Evolutionary conservation across 2,888 invertebrate species (phyloP), one percentile per base, ranked within the genome.

Genomic region (Hylaea fasciaria): DNA sequence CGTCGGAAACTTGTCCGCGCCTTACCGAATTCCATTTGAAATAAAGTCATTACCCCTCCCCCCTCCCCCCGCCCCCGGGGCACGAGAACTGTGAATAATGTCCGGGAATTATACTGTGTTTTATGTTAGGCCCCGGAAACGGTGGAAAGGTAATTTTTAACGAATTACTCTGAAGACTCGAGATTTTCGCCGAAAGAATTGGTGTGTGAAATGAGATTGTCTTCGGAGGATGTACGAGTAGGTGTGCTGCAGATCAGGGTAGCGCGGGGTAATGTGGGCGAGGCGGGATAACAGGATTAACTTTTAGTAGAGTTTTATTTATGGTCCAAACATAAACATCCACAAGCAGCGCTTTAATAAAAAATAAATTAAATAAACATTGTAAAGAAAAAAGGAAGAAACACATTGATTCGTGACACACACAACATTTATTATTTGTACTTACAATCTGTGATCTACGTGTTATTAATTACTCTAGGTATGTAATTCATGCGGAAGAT

Each of bases 121-220:
- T 84, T 84, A 85, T 84, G 83, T 79, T 74, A 71, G 70, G 67
- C 70, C 70, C 70, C 62, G 66, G 60, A 56, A 54, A 62, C 61
- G 58, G 57, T 66, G 55, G 62, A 69, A 69, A 73, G 73, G 76
- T 69, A 77, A 76, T 80, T 79, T 81, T 83, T 82, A 83, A 81
- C 81, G 82, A 85, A 83, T 83, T 81, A 82, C 80, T 74, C 72
- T 46, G 75, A 79, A 81, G 82, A 81, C 81, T 81, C 80, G 77
- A 73, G 80, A 78, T 78, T 79, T 73, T 73, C 72, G 70, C 64
- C 67, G 72, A 75, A 83, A 74, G 79, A 81, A 83, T 82, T 76
- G 81, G 82, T 76, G 81, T 84, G 85, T 85, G 83, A 84, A 85
- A 85, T 85, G 80, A 82, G 81, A 80, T 81, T 82, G 83, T 78